Base-by-base conservation (phyloP, 2,797 vertebrate genomes). In the Falco peregrinus region DNA sequence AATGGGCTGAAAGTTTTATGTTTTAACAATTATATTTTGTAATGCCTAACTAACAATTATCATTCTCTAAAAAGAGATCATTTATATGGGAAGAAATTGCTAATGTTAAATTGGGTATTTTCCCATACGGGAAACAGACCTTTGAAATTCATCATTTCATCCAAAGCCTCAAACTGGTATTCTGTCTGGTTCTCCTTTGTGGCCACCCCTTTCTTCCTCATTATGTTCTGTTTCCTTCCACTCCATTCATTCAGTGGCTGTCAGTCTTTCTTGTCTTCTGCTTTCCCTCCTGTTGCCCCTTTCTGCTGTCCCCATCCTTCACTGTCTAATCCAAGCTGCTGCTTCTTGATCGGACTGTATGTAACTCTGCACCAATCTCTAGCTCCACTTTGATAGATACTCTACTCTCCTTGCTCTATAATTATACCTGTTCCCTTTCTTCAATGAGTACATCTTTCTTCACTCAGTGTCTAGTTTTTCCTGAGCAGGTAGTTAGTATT, bases 1-100 rank as follows among this genome's bases (percentile, higher is more conserved):
- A 91, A 83, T 43, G 39, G 33, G 8, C 31, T 65, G 57, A 82
- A 93, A 78, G 31, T 87, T 95, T 78, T 81, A 64, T 43, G 22
- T 81, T 94, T 95, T 54, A 87, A 50, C 15, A 73, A 81, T 92
- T 89, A 57, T 78, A 81, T 96, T 94, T 95, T 94, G 47, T 67
- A 92, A 77, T 56, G 65, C 4, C 0, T 69, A 89, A 67, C 76
- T 64, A 84, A 48, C 37, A 95, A 77, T 64, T 15, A 64, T 87
- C 88, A 85, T 83, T 95, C 8, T 80, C 28, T 86, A 60, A 87
- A 75, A 89, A 75, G 25, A 83, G 21, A 63, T 54, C 4, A 91
- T 79, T 96, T 82, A 56, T 26, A 35, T 56, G 29, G 20, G 16
- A 89, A 79, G 20, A 84, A 89, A 95, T 78, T 71, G 13, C 13